Conservation (phyloP, 2,113 vertebrate species). For the Vombatus ursinus region DNA sequence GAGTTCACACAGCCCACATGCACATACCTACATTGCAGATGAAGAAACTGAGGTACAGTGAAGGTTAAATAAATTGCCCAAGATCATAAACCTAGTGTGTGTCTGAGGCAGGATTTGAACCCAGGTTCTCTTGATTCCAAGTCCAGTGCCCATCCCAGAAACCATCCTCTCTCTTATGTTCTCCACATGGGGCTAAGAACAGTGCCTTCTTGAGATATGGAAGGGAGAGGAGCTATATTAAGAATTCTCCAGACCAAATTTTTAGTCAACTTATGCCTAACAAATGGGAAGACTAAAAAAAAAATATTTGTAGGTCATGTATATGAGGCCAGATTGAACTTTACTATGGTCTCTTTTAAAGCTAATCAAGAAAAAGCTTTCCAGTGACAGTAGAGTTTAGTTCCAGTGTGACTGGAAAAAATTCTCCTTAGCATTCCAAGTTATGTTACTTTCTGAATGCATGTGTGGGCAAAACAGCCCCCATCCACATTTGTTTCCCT, state of each 20-base stretch:
- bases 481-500: neutral
- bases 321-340: neutral
- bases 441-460: neutral
- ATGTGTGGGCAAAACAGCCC: neutral
- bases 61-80: neutral
- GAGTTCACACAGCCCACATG: neutral
- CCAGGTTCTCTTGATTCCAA: neutral
- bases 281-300: neutral
- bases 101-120: too few relatives aligned
- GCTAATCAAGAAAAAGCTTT: neutral
- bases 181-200: neutral
- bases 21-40: neutral
- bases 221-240: too few relatives aligned
- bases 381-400: neutral
- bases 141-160: neutral
- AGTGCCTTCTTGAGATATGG: neutral
- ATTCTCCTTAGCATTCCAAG: neutral
- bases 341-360: neutral
- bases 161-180: neutral
- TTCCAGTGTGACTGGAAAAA: neutral
- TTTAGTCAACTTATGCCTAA: neutral
- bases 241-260: neutral
- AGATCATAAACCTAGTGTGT: neutral
- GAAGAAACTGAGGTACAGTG: neutral
- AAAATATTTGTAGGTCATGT: neutral